phyloP scores from a whole-genome alignment of 1,140 invertebrate species.

The Aleiodes sp. region DNA sequence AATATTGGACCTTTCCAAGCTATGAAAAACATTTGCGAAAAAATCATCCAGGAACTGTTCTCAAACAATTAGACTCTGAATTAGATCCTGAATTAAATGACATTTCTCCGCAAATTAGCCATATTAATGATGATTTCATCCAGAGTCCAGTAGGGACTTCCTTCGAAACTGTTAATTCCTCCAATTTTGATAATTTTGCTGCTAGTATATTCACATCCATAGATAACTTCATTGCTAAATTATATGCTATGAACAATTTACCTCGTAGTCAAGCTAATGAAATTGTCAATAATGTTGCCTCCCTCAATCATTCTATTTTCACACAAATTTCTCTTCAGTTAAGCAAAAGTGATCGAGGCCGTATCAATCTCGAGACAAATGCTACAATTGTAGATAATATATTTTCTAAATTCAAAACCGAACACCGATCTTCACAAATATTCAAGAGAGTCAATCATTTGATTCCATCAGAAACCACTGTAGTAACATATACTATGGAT shows the following conservation, averaged over 20 bases:
- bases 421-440: conserved; percentile 34
- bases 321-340: conserved; percentile 26
- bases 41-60: background rate
- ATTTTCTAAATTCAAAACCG: conserved; percentile 36
- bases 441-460: conserved; percentile 23
- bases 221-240: conserved; percentile 26
- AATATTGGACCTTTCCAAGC: background rate
- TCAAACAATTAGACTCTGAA: background rate
- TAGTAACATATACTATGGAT: conserved; percentile 23
- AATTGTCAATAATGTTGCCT: conserved; percentile 31
- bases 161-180: background rate
- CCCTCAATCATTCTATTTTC: background rate
- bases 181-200: background rate
- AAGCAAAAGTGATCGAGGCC: conserved; percentile 14
- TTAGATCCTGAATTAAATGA: background rate
- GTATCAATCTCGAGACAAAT: conserved; percentile 12
- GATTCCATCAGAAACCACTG: conserved; percentile 27
- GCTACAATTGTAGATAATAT: conserved; percentile 28
- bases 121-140: too few relatives aligned
- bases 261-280: conserved; percentile 28
- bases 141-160: too few relatives aligned
- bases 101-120: too few relatives aligned
- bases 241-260: conserved; percentile 36
- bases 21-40: background rate
- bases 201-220: background rate